A percentile compares a stretch with the other conserved stretches of the same genome.
Conservation (phyloP, 2,113 vertebrate genomes). For the Indicator indicator region DNA sequence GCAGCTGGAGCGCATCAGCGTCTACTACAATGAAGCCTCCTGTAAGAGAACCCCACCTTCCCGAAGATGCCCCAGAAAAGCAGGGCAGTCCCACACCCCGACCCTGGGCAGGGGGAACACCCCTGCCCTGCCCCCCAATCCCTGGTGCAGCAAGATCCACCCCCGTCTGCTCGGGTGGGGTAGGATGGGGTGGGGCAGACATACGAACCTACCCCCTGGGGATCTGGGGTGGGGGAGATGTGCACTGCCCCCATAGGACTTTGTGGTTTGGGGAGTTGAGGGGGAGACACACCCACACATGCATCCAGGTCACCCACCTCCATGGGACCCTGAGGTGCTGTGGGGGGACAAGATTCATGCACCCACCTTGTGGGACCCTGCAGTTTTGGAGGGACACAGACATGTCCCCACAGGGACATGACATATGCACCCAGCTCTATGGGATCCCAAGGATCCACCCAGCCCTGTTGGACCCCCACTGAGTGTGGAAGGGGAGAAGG, state of each 20-base stretch:
- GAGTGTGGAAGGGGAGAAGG: too few relatives aligned
- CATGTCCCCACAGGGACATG: neutral
- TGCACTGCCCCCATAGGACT: too few relatives aligned
- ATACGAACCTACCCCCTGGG: neutral
- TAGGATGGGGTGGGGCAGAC: too few relatives aligned
- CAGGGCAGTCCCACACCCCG: neutral
- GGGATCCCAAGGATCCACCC: neutral
- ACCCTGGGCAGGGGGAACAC: neutral
- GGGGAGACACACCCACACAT: too few relatives aligned
- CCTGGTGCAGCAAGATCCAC: neutral
- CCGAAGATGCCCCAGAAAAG: rapidly evolving
- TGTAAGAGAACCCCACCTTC: slow-evolving; percentile 69
- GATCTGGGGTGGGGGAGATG: too few relatives aligned
- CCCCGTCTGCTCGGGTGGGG: neutral
- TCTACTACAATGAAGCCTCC: slow-evolving; percentile 89
- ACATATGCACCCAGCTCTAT: too few relatives aligned
- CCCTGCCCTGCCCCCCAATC: neutral
- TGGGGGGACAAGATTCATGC: neutral
- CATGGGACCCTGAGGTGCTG: too few relatives aligned
- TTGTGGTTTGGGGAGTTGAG: neutral
- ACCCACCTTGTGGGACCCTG: neutral
- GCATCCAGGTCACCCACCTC: neutral
- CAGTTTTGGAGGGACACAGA: neutral
- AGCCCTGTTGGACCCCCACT: neutral
- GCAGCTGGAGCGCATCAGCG: slow-evolving; percentile 88